Conservation (phyloP, 1,140 invertebrate species). For the Diorhabda carinulata region DNA sequence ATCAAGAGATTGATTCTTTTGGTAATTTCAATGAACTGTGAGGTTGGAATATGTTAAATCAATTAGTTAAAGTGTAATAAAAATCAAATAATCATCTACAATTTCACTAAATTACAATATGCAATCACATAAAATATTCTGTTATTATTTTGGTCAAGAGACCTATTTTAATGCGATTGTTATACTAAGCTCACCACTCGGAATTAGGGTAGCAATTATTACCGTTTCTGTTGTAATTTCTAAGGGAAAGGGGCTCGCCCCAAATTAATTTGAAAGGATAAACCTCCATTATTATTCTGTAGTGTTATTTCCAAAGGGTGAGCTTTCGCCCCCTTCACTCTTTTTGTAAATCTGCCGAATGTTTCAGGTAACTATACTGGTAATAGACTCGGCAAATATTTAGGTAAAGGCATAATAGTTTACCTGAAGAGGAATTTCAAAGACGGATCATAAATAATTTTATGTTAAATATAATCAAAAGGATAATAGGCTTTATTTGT, state of each 20-base stretch:
- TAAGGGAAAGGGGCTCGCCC: constrained; percentile 1
- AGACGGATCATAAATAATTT: background rate
- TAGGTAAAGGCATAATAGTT: background rate
- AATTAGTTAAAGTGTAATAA: too few relatives aligned
- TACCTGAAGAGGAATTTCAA: background rate
- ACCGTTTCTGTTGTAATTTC: background rate
- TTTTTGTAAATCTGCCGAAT: background rate
- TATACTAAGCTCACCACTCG: background rate
- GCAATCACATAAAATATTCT: too few relatives aligned
- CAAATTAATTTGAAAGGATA: constrained; percentile 3
- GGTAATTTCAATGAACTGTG: too few relatives aligned
- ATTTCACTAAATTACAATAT: too few relatives aligned
- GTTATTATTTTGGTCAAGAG: background rate
- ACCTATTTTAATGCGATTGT: constrained; percentile 1
- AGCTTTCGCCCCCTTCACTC: background rate
- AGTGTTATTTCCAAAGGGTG: background rate
- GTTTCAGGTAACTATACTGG: background rate
- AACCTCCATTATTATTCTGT: background rate
- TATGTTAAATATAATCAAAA: too few relatives aligned
- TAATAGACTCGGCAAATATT: background rate
- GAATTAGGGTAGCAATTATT: constrained; percentile 2
- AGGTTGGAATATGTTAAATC: too few relatives aligned
- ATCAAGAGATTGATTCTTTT: too few relatives aligned
- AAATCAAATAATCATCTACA: too few relatives aligned
- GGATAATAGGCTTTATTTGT: too few relatives aligned